A percentile compares a stretch with the other conserved stretches of the same genome.
Conservation (phyloP, 2,113 vertebrate species). For the Myodes glareolus region DNA sequence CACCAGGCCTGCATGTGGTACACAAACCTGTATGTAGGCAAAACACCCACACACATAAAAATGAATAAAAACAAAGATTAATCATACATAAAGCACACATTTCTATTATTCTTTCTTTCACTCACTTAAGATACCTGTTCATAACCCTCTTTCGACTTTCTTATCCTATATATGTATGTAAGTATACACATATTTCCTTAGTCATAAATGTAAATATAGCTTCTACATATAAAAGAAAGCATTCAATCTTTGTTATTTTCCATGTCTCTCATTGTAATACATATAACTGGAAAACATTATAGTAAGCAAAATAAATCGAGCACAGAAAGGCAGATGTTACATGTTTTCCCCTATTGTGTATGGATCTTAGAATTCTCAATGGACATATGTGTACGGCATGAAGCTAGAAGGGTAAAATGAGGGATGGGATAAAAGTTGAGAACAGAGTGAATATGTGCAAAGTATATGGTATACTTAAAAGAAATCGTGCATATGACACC, state of each 20-base stretch:
- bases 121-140: background rate
- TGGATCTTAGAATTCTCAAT: background rate
- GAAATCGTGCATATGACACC: background rate
- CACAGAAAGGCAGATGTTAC: background rate
- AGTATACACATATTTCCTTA: background rate
- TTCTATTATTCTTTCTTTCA: background rate
- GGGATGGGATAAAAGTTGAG: no score
- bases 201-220: background rate
- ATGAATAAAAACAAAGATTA: background rate
- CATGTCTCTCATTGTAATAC: background rate
- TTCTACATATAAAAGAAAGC: background rate
- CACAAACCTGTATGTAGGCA: background rate
- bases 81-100: background rate
- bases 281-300: background rate
- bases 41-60: no score
- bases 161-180: background rate
- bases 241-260: background rate
- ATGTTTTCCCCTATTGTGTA: background rate
- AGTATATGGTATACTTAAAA: background rate
- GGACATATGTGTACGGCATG: background rate
- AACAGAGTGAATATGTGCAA: background rate
- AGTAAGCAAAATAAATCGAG: background rate
- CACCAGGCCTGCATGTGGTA: background rate
- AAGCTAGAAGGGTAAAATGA: background rate
- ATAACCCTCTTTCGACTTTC: background rate